Base-by-base conservation (phyloP, 2,797 vertebrate species). In the Apogon hyalosoma region DNA sequence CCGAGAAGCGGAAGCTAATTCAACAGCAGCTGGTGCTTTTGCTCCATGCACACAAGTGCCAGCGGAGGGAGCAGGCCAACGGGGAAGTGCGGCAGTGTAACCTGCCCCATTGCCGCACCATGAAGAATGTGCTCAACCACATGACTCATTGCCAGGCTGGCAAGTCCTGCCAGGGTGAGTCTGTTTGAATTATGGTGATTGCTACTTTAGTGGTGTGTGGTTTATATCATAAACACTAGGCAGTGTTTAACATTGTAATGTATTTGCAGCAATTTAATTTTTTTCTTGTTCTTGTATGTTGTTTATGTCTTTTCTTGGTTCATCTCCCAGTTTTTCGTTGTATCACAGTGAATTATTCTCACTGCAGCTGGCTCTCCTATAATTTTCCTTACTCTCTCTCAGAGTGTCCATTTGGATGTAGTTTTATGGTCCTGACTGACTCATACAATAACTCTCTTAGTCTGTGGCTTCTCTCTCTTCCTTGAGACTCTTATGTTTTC, bases 41-140 rank as follows among this genome's bases (percentile, higher is more conserved):
- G 69, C 90, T 99, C 46, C 98, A 99, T 0, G 98, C 98, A 19
- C 98, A 99, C 91, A 99, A 99, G 92, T 99, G 97, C 92, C 98
- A 98, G 92, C 94, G 96, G 40, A 90, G 97, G 53, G 98, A 98
- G 74, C 97, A 98, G 87, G 98, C 96, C 61, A 98, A 97, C 0
- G 97, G 97, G 6, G 97, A 98, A 80, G 96, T 98, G 82, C 92
- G 96, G 18, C 96, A 95, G 73, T 99, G 97, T 87, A 98, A 97
- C 21, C 95, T 99, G 80, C 98, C 98, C 21, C 98, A 99, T 56
- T 99, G 98, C 72, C 95, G 98, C 61, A 99, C 98, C 73, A 99
- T 99, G 97, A 99, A 99, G 95, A 99, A 99, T 73, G 98, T 99
- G 84, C 93, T 99, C 16, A 99, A 99, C 93, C 97, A 99, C 85